phyloP scores from a whole-genome alignment of 1,140 invertebrate genomes.

The Danaus melanippus region DNA sequence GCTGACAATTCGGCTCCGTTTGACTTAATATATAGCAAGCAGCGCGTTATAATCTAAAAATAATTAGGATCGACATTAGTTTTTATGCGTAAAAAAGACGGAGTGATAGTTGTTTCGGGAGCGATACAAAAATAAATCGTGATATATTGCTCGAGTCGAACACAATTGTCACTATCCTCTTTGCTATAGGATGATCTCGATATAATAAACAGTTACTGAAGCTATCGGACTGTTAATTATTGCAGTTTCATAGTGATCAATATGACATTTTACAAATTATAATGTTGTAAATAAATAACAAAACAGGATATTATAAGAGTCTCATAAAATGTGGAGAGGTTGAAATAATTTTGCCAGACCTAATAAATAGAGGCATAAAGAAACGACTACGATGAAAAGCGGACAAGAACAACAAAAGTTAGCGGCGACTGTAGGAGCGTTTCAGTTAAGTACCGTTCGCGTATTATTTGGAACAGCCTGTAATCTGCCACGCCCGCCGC shows the following conservation, averaged over 20 bases:
- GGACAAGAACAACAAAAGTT: constrained; percentile 45
- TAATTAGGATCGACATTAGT: constrained; percentile 69
- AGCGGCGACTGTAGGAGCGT: constrained; percentile 26
- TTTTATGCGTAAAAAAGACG: constrained; percentile 68
- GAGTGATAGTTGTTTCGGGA: constrained; percentile 33
- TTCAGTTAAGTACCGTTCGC: constrained; percentile 44
- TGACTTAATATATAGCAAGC: constrained; percentile 65
- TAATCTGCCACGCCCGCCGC: constrained; percentile 64
- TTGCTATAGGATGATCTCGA: constrained; percentile 39
- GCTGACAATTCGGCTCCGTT: constrained; percentile 65
- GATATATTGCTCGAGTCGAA: constrained; percentile 49
- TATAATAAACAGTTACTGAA: neutral
- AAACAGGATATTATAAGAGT: constrained; percentile 41
- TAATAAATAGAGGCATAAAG: constrained; percentile 36
- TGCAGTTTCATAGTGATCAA: too few species aligned
- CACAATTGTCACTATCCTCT: constrained; percentile 43
- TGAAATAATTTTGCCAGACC: constrained; percentile 24
- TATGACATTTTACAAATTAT: constrained; percentile 20
- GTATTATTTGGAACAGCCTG: constrained; percentile 63
- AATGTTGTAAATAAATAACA: constrained; percentile 45
- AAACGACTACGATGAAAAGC: constrained; percentile 40
- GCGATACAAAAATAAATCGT: constrained; percentile 55
- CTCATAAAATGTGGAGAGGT: constrained; percentile 38
- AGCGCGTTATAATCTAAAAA: constrained; percentile 70
- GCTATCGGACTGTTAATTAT: constrained; percentile 3